These are phyloP conservation scores for Colinus virginianus DNA, from an alignment of 2,113 vertebrate genomes.

Conservation along the genomic window DNA sequence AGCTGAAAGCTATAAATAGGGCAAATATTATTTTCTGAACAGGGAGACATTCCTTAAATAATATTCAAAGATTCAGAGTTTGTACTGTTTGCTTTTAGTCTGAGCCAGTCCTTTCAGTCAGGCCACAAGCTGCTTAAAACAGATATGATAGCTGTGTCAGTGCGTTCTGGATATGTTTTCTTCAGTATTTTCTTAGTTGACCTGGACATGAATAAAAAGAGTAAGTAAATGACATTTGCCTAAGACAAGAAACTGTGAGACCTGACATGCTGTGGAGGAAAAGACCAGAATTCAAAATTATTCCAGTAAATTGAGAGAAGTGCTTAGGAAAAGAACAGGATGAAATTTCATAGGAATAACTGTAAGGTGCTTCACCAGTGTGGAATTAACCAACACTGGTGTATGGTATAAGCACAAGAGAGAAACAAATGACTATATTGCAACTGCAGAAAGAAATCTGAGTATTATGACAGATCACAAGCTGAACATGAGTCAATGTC, in stretches of 20 bases:
- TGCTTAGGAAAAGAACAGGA: neutral
- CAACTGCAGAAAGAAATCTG: neutral
- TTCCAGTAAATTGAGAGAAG: neutral
- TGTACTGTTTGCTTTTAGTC: neutral
- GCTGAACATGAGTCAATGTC: conserved; percentile 43
- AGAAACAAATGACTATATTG: neutral
- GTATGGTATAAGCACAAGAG: neutral
- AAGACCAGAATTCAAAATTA: neutral
- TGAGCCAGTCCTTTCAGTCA: neutral
- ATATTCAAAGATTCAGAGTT: neutral
- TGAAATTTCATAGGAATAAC: neutral
- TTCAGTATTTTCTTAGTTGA: neutral
- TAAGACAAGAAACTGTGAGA: neutral
- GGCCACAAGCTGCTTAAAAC: neutral
- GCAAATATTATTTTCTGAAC: neutral
- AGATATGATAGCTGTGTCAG: neutral
- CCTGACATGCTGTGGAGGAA: neutral
- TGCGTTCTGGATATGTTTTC: neutral
- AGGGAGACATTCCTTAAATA: neutral
- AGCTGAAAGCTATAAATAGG: neutral
- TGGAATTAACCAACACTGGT: neutral
- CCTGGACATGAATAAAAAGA: neutral
- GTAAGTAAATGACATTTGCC: neutral
- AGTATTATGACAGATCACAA: conserved; percentile 17
- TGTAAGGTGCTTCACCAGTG: neutral